Base-by-base conservation (phyloP, 92 coral and sea anemone genomes). In the Phenganax stokvisi region DNA sequence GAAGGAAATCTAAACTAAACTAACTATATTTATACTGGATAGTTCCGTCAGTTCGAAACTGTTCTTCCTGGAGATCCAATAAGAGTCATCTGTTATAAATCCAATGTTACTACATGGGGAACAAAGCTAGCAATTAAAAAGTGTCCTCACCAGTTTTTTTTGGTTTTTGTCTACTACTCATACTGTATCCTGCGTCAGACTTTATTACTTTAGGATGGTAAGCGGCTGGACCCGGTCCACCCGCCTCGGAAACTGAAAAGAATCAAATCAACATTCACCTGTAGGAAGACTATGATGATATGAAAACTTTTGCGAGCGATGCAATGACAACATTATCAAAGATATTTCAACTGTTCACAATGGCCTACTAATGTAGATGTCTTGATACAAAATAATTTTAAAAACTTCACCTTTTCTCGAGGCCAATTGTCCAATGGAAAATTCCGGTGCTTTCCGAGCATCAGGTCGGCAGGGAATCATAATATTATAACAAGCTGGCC, bases 171-270 rank as follows among this genome's bases (percentile, higher is more conserved):
- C 87, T 65, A 12, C 87, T 75, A 16, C 83, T 74, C 87, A 84
- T 84, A 53, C 87, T 84, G 77, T 84, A 74, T 7, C 71, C 82
- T 29, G 74, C 72, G 0, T 25, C 72, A 16, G 83, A 69, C 10
- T 20, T 56, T 62, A 67, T 58, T 8, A 47, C 72, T 12, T 78
- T 74, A 15, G 82, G 79, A 37, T 25, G 77, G 57, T 74, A 84
- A 12, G 79, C 87, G 9, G 87, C 87, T 28, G 87, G 87, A 0
- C 87, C 87, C 2, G 87, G 87, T 8, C 87, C 87, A 37, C 55
- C 44, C 57, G 78, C 78, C 72, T 66, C 84, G 37, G 51, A 9
- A 75, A 71, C 75, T 71, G 0, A 10, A 57, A 30, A 20, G 58
- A 75, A 55, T 30, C 10, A 44, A 8, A 72, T 0, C 9, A 51